Evolutionary conservation across 2,888 invertebrate genomes (phyloP), one percentile per base, ranked within the genome.

Genomic region (Andrena hattorfiana): DNA sequence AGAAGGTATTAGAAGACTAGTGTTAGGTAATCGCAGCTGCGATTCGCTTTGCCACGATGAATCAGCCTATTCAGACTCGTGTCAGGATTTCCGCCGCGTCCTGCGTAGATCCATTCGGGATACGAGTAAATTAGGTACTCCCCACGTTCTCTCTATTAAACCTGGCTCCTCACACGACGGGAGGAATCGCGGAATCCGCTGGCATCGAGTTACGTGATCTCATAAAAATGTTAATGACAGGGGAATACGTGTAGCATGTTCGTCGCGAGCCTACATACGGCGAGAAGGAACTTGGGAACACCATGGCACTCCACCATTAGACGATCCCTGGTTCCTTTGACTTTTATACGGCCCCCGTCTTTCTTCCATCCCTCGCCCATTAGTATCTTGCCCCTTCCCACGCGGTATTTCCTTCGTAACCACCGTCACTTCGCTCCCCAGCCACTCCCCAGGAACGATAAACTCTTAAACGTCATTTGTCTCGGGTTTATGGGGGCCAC

Each of bases 181-280:
- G 51, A 51, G 76, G 63, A 80, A 75, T 69, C 74, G 42, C 60
- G n/a, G 49, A 56, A 35, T 77, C 69, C n/a, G 26, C 13, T 28
- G 26, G 48, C n/a, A 30, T 30, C 28, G 66, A 54, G 72, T 82
- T 92, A 92, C 92, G 92, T 90, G 91, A 92, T 89, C 91, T 92
- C 92, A 90, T 93, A 92, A 93, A 92, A 92, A 92, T 92, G 91
- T 93, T 92, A 93, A 93, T 90, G 88, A 88, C 77, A 26, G 23
- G 20, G 60, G 60, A 20, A 16, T 70, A 71, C 62, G 71, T 71
- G 71, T 62, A 16, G 60, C 30, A 71, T 48, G 49, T 62, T 62
- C 30, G 71, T 20, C 49, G 48, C 13, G 7, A 30, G 28, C 69
- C 35, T 28, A 28, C 56, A 71, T 49, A 62, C 48, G 28, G 1